Conservation (phyloP, 23 tunicate species). For the Ascidia mentula region DNA sequence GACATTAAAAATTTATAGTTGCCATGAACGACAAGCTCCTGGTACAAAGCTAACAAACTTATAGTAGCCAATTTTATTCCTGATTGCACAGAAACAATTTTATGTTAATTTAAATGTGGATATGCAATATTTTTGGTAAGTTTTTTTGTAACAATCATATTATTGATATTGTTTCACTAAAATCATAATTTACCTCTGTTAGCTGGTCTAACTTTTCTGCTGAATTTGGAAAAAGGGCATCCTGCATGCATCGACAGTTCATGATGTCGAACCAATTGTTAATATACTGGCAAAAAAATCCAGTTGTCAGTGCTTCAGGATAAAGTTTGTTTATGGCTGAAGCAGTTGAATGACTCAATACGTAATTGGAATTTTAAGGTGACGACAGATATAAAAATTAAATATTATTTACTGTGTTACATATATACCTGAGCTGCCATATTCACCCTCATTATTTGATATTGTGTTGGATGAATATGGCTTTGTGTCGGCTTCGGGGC, state of each 20-base stretch:
- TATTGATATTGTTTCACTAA: background rate
- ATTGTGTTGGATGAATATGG: background rate
- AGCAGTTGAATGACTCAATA: background rate
- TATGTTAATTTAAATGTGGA: too few species aligned
- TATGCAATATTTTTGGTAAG: too few species aligned
- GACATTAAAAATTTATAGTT: background rate
- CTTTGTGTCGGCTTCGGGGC: constrained; percentile 6
- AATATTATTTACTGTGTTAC: too few species aligned
- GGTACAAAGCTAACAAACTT: constrained; percentile 3
- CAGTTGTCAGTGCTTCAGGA: background rate
- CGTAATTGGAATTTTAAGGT: too few species aligned
- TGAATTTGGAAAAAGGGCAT: background rate
- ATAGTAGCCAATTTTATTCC: background rate
- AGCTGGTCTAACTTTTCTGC: constrained; percentile 1
- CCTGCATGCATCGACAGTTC: background rate
- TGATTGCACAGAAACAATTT: background rate
- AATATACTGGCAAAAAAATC: background rate
- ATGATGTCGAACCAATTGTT: constrained; percentile 1
- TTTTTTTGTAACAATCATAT: too few species aligned
- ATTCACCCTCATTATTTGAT: background rate
- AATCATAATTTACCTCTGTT: background rate
- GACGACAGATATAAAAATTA: too few species aligned
- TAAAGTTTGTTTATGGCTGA: background rate
- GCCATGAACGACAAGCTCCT: constrained; percentile 3
- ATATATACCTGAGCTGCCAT: constrained; percentile 5